Evolutionary conservation across 2,888 invertebrate genomes (phyloP).

Genomic region (Nudaria mundana): DNA sequence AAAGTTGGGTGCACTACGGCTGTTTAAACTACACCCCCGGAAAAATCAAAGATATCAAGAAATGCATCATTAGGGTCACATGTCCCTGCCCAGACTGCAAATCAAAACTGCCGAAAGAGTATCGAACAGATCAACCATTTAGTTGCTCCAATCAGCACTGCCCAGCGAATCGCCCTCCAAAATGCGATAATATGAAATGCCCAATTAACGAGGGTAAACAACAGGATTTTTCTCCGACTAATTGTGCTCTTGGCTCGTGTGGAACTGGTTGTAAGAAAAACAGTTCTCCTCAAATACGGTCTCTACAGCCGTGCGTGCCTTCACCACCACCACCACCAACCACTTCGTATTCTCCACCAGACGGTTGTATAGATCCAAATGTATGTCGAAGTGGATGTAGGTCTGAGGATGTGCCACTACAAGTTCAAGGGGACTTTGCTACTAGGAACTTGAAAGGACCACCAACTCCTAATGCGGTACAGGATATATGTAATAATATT

Average conservation of each 20-base stretch:
- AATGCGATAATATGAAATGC: slow-evolving; percentile 38
- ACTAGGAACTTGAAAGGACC: neutral
- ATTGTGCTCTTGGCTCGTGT: slow-evolving; percentile 29
- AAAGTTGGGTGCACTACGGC: slow-evolving; percentile 59
- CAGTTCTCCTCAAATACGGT: slow-evolving; percentile 5
- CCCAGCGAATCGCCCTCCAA: slow-evolving; percentile 52
- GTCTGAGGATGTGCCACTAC: slow-evolving; percentile 24
- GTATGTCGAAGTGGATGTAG: slow-evolving; percentile 21
- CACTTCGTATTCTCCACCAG: neutral
- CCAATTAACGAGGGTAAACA: neutral
- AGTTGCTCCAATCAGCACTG: slow-evolving; percentile 51
- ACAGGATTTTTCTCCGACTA: neutral
- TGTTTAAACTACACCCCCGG: slow-evolving; percentile 67
- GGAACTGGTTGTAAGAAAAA: slow-evolving; percentile 4
- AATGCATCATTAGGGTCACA: slow-evolving; percentile 53
- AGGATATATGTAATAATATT: slow-evolving; percentile 49
- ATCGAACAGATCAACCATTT: slow-evolving; percentile 43
- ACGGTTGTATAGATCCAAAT: neutral
- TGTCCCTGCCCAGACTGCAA: slow-evolving; percentile 72
- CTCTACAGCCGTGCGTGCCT: neutral
- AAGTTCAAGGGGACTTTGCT: slow-evolving; percentile 38
- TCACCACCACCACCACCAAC: neutral
- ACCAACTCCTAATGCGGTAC: slow-evolving; percentile 28
- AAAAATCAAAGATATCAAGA: slow-evolving; percentile 59
- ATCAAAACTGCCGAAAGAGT: slow-evolving; percentile 46